A percentile compares a stretch with the other conserved stretches of the same genome.
phyloP scores from a whole-genome alignment of 2,888 invertebrate genomes.

The Anaspis maculata region DNA sequence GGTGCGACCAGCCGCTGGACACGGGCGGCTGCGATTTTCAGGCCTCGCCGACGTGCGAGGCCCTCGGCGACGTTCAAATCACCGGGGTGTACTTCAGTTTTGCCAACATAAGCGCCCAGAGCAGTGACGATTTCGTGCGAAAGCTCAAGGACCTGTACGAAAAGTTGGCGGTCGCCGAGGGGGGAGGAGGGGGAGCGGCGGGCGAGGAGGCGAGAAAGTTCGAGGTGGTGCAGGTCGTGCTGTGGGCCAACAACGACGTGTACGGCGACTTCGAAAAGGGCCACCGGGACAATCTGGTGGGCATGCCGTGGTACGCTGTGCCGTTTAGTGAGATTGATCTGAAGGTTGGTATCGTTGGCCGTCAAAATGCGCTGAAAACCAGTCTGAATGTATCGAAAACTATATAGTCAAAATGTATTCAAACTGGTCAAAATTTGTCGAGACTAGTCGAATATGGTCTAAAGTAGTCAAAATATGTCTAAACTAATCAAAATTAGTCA shows the following conservation, averaged over 20 bases:
- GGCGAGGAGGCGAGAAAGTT: constrained; percentile 39
- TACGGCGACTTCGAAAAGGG: constrained; percentile 58
- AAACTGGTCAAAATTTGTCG: neutral
- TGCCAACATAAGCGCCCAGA: constrained; percentile 57
- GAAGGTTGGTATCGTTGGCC: constrained; percentile 46
- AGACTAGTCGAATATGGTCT: too few relatives aligned
- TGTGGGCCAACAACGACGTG: constrained; percentile 59
- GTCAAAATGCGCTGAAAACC: neutral
- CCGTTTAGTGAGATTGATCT: constrained; percentile 63
- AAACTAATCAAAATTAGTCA: too few relatives aligned
- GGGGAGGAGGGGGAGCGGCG: constrained; percentile 34
- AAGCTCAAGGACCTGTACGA: constrained; percentile 54
- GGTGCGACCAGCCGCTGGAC: too few relatives aligned
- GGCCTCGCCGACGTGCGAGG: constrained; percentile 46
- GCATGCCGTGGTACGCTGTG: constrained; percentile 63
- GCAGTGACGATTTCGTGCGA: constrained; percentile 58
- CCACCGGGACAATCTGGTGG: constrained; percentile 53
- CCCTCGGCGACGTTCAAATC: constrained; percentile 46
- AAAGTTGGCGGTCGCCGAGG: constrained; percentile 27
- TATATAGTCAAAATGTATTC: neutral
- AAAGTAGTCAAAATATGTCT: too few relatives aligned
- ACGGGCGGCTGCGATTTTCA: too few relatives aligned
- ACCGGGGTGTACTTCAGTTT: constrained; percentile 65
- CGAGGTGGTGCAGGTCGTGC: constrained; percentile 59
- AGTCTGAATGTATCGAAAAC: too few relatives aligned